Base-by-base conservation (phyloP, 2,797 vertebrate genomes). In the Anas bahamensis region DNA sequence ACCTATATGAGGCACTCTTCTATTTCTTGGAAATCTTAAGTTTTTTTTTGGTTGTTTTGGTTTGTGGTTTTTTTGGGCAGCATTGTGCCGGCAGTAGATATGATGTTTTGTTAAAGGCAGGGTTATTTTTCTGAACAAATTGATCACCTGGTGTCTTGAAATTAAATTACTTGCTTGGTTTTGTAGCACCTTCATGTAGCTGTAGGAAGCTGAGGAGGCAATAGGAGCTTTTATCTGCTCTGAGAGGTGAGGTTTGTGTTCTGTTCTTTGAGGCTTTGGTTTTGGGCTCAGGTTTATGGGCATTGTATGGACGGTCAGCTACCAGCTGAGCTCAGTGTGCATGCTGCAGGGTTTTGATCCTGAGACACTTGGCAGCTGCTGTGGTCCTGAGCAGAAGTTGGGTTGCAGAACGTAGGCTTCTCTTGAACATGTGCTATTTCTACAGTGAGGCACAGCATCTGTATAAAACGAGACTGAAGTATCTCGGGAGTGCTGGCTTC, bases 301-400 rank as follows among this genome's bases (percentile, higher is more conserved):
- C 10, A 7, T 5, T 4, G 5, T 22, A 9, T 48, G 56, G n/a
- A 46, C 23, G 4, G 42, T 33, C 56, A 46, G 42, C n/a, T 46
- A 31, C 31, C 22, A 56, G 29, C 17, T 23, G 44, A 46, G 11
- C 29, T 61, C 35, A 24, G 22, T 11, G 22, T 11, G 13, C 3
- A 2, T 48, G 31, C 6, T 17, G 9, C 50, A 19, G 18, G 52
- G 26, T 17, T 68, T 28, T 50, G 35, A 50, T 17, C 53, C 21
- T 7, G n/a, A 35, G 50, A 22, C 0, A 2, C 31, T 69, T 7
- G 8, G n/a, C 28, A 61, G 33, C 50, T 1, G 7, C 24, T 3
- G 2, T 44, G 26, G 10, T 19, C 44, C 17, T 35, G 63, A 85
- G 42, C 42, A 39, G 42, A 68, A 53, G 17, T 8, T 29, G 71